Evolutionary conservation across 1,140 invertebrate genomes (phyloP), one percentile per base, ranked within the genome.

Genomic region (Drosophila nebulosa): DNA sequence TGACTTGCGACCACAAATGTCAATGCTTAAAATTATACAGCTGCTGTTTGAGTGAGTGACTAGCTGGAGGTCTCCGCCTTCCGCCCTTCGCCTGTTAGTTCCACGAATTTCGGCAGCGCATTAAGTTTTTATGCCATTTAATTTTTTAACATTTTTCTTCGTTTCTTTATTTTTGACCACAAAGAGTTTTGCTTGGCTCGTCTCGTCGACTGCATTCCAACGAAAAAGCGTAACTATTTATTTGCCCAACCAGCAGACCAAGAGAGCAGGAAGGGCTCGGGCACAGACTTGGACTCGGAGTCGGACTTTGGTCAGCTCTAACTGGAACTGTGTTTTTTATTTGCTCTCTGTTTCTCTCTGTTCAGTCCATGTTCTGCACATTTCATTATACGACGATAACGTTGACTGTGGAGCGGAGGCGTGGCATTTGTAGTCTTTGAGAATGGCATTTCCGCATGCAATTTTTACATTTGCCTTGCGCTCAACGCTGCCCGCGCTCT

Each of bases 81-180:
- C n/a, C n/a, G n/a, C n/a, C n/a, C n/a, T n/a, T n/a, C n/a, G n/a
- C 69, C 21, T 30, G 39, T 21, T 59, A 65, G 53, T 79, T 88
- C 75, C 62, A 46, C 60, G 84, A 88, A 88, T 78, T 83, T 79
- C 65, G 81, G 77, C 83, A 78, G 85, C 69, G 69, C 78, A 88
- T 88, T 88, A 79, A 86, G 83, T 88, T 88, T 88, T 88, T 88
- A 88, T 88, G 83, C 83, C 68, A 83, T 88, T 88, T 88, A 88
- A 88, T 88, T 88, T 46, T 86, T 88, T 76, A 67, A 72, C 65
- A 81, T 74, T 85, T 85, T 76, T 61, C 52, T 57, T 75, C 63
- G 78, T 74, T 77, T 85, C 67, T 61, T 52, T 52, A 66, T 24
- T 53, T 36, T 30, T 30, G 27, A 30, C 79, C 83, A 68, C 74